Conservation (phyloP, 2,888 invertebrate species). For the Epirrita christyi region DNA sequence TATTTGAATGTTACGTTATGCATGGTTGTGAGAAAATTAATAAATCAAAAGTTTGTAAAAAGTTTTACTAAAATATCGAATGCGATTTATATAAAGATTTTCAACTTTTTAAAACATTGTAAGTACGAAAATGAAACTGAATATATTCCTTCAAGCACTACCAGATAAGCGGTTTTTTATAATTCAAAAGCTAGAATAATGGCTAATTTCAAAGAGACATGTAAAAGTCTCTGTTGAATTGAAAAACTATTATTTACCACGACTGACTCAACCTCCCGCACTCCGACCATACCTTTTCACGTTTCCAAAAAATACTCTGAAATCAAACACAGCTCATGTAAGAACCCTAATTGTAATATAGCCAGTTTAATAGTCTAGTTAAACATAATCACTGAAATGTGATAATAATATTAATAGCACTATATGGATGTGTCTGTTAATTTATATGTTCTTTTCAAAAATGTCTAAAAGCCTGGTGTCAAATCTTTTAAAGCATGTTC, state of each 20-base stretch:
- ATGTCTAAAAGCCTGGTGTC: too few species aligned
- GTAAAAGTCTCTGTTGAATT: neutral
- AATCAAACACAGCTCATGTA: slow-evolving; percentile 15
- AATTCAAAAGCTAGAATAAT: neutral
- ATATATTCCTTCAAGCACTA: neutral
- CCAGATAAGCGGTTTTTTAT: slow-evolving; percentile 23
- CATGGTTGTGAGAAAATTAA: slow-evolving; percentile 47
- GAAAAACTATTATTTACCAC: neutral
- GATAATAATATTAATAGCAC: slow-evolving; percentile 52
- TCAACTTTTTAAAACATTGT: slow-evolving; percentile 33
- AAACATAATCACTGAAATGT: slow-evolving; percentile 64
- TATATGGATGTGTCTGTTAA: slow-evolving; percentile 22
- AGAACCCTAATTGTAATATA: slow-evolving; percentile 45
- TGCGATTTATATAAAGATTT: slow-evolving; percentile 32
- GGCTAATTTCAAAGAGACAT: neutral
- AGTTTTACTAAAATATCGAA: slow-evolving; percentile 23
- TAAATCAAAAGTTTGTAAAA: slow-evolving; percentile 38
- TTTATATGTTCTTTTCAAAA: slow-evolving; percentile 10
- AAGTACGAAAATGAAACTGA: slow-evolving; percentile 22
- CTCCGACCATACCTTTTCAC: slow-evolving; percentile 1
- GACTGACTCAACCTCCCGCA: slow-evolving; percentile 6
- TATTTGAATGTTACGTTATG: slow-evolving; percentile 39
- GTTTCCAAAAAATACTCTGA: neutral
- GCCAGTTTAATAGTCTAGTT: slow-evolving; percentile 50
- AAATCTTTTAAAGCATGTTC: too few species aligned